Percentiles rank a stretch among this genome's conserved stretches.
Conservation (phyloP, 2,888 invertebrate species). For the Drosophila paucipuncta region DNA sequence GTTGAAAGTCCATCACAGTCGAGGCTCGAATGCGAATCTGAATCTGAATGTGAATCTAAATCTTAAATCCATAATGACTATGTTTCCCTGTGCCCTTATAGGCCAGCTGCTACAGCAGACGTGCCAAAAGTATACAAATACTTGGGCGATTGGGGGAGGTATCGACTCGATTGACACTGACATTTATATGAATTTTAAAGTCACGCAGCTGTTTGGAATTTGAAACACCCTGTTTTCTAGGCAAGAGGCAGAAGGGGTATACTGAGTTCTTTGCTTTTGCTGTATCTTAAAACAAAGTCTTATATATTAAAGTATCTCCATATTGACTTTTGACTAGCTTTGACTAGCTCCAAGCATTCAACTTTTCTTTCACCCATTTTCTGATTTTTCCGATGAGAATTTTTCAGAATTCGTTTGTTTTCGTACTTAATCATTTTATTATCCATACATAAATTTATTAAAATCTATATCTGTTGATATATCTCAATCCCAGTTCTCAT, state of each 20-base stretch:
- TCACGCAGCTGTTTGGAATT: constrained; percentile 23
- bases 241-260: background rate
- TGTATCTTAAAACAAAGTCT: background rate
- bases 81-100: constrained; percentile 10
- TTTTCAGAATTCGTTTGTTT: background rate
- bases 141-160: background rate
- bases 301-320: background rate
- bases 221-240: background rate
- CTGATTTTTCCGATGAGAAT: background rate
- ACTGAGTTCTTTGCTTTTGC: background rate
- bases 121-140: constrained; percentile 40
- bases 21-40: background rate
- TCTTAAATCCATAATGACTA: constrained; percentile 19
- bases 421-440: background rate
- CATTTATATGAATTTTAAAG: constrained; percentile 39
- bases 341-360: too few species aligned
- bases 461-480: background rate
- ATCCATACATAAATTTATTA: background rate
- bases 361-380: too few species aligned
- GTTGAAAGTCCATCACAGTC: background rate
- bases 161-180: constrained; percentile 47
- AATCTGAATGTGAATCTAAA: background rate
- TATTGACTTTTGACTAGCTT: too few species aligned
- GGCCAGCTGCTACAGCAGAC: constrained; percentile 41
- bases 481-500: background rate